These are phyloP conservation scores for Crocidura indochinensis DNA, from an alignment of 2,797 vertebrate species.

Conservation along the genomic window DNA sequence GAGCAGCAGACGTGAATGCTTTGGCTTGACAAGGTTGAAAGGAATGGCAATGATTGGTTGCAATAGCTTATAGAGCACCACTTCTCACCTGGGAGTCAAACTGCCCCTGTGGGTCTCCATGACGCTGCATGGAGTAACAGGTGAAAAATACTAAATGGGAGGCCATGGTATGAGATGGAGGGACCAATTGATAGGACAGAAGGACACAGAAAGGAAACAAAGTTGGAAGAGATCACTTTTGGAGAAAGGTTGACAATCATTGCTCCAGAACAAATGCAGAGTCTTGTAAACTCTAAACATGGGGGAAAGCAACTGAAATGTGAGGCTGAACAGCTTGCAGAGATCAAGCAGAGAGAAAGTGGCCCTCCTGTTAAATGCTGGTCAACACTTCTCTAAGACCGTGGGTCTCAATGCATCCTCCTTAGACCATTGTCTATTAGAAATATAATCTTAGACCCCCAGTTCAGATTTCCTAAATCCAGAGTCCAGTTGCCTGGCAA, in stretches of 20 bases:
- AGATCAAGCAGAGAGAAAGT: background rate
- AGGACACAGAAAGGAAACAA: no score
- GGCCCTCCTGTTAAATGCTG: background rate
- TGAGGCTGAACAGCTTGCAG: background rate
- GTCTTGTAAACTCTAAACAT: background rate
- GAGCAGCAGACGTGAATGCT: background rate
- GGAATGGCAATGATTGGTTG: background rate
- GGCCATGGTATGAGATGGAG: no score
- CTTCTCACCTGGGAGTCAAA: no score
- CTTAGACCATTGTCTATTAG: background rate
- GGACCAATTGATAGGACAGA: no score
- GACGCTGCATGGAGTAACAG: background rate
- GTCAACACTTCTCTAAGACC: background rate
- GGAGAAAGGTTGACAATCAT: background rate
- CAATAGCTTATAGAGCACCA: no score
- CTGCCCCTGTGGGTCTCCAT: no score
- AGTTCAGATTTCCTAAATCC: background rate
- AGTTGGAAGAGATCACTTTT: no score
- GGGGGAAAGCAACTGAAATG: conserved; percentile 3
- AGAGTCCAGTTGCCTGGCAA: background rate
- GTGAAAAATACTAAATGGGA: no score
- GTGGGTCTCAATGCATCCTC: background rate
- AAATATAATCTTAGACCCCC: background rate
- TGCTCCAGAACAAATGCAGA: no score
- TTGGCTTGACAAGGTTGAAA: background rate